phyloP scores from a whole-genome alignment of 2,888 invertebrate genomes.

The Drosophila neotestacea region DNA sequence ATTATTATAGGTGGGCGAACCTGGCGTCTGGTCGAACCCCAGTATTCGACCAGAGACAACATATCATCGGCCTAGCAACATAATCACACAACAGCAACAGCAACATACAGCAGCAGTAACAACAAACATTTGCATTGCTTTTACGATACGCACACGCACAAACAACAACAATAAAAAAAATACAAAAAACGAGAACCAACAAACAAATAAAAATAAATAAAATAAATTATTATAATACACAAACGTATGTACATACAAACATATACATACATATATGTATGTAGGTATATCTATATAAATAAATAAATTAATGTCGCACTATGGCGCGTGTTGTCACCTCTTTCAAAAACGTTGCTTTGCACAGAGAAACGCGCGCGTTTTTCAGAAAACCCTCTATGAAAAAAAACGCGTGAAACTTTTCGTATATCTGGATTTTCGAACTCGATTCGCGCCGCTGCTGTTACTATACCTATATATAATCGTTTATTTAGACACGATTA shows the following conservation, averaged over 20 bases:
- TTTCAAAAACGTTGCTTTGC: slow-evolving; percentile 32
- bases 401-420: slow-evolving; percentile 22
- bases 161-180: slow-evolving; percentile 9
- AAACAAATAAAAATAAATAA: slow-evolving; percentile 29
- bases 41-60: slow-evolving; percentile 27
- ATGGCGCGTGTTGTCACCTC: slow-evolving; percentile 55
- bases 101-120: slow-evolving; percentile 17
- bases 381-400: slow-evolving; percentile 26
- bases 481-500: slow-evolving; percentile 20
- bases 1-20: slow-evolving; percentile 72
- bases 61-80: slow-evolving; percentile 34
- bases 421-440: neutral
- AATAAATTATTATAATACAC: slow-evolving; percentile 29
- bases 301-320: slow-evolving; percentile 25
- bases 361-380: slow-evolving; percentile 64
- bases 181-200: slow-evolving; percentile 6
- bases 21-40: slow-evolving; percentile 54
- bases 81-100: slow-evolving; percentile 21
- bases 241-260: neutral
- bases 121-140: slow-evolving; percentile 46
- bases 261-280: neutral
- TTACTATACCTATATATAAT: slow-evolving; percentile 9
- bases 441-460: slow-evolving; percentile 16
- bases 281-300: slow-evolving; percentile 19
- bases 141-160: slow-evolving; percentile 63